Evolutionary conservation across 2,888 invertebrate species (phyloP).

Genomic region (Euzetes globulus): DNA sequence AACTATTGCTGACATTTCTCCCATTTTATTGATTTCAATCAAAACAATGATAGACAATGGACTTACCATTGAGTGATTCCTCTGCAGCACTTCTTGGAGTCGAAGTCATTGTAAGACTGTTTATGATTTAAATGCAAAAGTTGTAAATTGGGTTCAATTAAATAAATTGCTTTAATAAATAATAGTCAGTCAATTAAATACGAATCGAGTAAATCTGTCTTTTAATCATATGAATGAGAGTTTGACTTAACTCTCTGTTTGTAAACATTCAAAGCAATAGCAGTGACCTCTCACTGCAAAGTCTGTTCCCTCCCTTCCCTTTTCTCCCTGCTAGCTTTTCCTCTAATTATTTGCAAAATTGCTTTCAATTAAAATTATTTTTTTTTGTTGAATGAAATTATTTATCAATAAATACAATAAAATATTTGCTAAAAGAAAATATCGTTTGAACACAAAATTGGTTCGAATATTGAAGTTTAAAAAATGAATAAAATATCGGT

Average conservation of each 20-base stretch:
- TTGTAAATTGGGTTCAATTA: not conserved
- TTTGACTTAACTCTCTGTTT: not conserved
- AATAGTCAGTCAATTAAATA: too few species aligned
- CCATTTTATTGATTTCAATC: not conserved
- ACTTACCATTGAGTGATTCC: conserved; percentile 36
- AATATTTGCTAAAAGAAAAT: not conserved
- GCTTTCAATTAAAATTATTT: not conserved
- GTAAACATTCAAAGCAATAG: not conserved
- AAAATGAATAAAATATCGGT: not conserved
- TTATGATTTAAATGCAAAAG: not conserved
- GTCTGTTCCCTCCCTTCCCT: too few species aligned
- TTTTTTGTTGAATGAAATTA: not conserved
- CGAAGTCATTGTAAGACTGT: conserved; percentile 30
- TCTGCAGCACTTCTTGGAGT: conserved; percentile 33
- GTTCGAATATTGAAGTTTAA: too few species aligned
- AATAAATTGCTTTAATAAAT: not conserved
- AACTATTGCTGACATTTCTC: not conserved
- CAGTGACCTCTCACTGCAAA: too few species aligned
- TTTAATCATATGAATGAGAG: not conserved
- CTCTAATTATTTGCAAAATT: not conserved
- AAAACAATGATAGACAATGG: not conserved
- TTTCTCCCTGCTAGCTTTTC: too few species aligned
- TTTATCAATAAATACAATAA: not conserved
- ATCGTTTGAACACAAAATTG: not conserved
- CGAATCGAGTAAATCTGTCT: too few species aligned